These are phyloP conservation scores for Cremastinae sp. DNA, from an alignment of 2,888 invertebrate genomes.

Conservation along the genomic window DNA sequence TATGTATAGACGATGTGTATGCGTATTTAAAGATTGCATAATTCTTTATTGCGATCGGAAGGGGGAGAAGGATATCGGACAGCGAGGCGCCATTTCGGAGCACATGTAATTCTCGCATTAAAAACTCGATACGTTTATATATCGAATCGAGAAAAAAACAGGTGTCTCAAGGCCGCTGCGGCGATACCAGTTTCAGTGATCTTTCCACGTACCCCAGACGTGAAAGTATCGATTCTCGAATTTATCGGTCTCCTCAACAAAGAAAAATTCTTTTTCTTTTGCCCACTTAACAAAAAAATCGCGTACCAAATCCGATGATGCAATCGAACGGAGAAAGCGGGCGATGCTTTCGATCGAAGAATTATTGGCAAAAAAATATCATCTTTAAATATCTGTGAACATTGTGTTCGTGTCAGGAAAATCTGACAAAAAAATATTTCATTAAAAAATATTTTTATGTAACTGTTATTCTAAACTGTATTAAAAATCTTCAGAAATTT, in stretches of 20 bases:
- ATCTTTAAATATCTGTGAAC: no score
- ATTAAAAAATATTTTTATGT: no score
- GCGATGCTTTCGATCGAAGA: no score
- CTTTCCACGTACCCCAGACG: slow-evolving; percentile 22
- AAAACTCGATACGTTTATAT: neutral
- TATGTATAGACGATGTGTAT: no score
- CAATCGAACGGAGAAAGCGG: no score
- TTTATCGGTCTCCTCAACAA: slow-evolving; percentile 8
- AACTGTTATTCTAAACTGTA: no score
- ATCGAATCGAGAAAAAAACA: slow-evolving; percentile 45
- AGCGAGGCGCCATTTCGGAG: slow-evolving; percentile 47
- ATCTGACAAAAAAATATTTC: no score
- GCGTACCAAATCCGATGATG: no score
- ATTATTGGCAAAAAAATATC: no score
- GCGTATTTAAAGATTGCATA: slow-evolving; percentile 16
- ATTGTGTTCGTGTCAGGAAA: no score
- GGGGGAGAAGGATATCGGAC: slow-evolving; percentile 40
- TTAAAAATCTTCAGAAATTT: no score
- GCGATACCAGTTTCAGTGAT: slow-evolving; percentile 40
- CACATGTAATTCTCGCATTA: slow-evolving; percentile 19
- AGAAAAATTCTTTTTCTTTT: neutral
- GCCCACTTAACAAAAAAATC: no score
- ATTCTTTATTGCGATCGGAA: slow-evolving; percentile 1
- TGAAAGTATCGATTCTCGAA: slow-evolving; percentile 40
- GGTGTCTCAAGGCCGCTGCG: slow-evolving; percentile 67